Conservation (phyloP, 2,113 vertebrate genomes). For the Tringa solitaria region DNA sequence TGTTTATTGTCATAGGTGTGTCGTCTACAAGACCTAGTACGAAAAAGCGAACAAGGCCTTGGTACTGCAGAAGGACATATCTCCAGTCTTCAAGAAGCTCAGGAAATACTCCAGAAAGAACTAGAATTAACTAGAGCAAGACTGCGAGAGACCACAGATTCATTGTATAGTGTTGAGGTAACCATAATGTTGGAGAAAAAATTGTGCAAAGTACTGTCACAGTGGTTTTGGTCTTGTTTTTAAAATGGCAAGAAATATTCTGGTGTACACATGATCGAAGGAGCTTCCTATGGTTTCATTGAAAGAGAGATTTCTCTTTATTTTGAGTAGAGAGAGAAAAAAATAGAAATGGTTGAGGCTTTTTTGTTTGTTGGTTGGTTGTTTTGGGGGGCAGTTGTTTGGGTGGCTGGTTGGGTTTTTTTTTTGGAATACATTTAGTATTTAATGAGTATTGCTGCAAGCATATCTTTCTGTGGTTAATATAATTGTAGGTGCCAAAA, state of each 20-base stretch:
- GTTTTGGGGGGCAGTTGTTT: neutral
- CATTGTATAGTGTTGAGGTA: slow-evolving; percentile 91
- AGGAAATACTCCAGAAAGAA: slow-evolving; percentile 92
- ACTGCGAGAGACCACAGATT: slow-evolving; percentile 90
- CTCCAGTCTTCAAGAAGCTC: slow-evolving; percentile 88
- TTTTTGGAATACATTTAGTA: neutral
- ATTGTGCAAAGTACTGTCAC: neutral
- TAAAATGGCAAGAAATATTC: neutral
- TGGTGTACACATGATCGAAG: fast-evolving
- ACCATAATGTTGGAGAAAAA: neutral
- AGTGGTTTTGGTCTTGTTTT: neutral
- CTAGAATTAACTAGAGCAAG: slow-evolving; percentile 87
- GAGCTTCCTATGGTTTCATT: neutral
- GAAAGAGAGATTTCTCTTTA: neutral
- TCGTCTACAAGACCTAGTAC: slow-evolving; percentile 86
- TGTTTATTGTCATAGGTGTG: slow-evolving; percentile 72
- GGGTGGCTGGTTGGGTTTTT: neutral
- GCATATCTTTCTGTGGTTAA: neutral
- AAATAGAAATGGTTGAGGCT: neutral
- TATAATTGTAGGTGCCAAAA: neutral
- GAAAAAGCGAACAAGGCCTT: slow-evolving; percentile 87
- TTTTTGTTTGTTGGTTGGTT: neutral
- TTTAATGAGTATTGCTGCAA: neutral
- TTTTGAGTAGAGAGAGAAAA: neutral
- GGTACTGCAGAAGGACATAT: slow-evolving; percentile 90